A percentile compares a stretch with the other conserved stretches of the same genome.
Evolutionary conservation across 1,140 invertebrate species (phyloP).

Genomic region (Archivesica marissinica): DNA sequence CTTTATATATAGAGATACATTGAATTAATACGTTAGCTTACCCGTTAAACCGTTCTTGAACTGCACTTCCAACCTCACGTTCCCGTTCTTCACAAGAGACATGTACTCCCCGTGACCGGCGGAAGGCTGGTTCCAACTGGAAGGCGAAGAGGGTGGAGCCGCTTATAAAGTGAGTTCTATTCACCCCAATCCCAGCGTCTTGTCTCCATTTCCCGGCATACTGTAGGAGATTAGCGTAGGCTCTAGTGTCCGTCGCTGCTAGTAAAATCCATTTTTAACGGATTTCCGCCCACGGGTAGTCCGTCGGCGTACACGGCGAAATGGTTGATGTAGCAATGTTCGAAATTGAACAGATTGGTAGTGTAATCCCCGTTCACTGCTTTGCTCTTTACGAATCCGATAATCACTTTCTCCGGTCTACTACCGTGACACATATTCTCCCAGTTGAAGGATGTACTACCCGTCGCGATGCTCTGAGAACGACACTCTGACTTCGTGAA

Average conservation of each 20-base stretch:
- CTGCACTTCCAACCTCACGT: conserved; percentile 28
- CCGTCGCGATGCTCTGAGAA: conserved; percentile 28
- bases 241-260: conserved; percentile 17
- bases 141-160: conserved; percentile 52
- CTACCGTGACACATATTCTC: conserved; percentile 55
- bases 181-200: conserved; percentile 30
- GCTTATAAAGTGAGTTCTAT: conserved; percentile 15
- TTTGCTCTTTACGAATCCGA: conserved; percentile 1
- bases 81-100: conserved; percentile 12
- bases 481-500: conserved; percentile 18
- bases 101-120: conserved; percentile 30
- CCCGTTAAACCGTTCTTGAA: conserved; percentile 25
- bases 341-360: conserved; percentile 51
- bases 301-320: conserved; percentile 48
- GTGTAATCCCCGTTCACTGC: conserved; percentile 27
- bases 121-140: conserved; percentile 58
- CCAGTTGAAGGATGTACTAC: conserved; percentile 25
- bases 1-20: too few species aligned
- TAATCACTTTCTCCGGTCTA: conserved; percentile 2
- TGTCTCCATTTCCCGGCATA: conserved; percentile 41
- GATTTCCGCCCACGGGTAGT: conserved; percentile 38
- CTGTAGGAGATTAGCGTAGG: conserved; percentile 25
- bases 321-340: conserved; percentile 44
- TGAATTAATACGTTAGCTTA: too few species aligned
- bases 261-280: conserved; percentile 57